Conservation (phyloP, 1,140 invertebrate species). For the Trinorchestia longiramus region DNA sequence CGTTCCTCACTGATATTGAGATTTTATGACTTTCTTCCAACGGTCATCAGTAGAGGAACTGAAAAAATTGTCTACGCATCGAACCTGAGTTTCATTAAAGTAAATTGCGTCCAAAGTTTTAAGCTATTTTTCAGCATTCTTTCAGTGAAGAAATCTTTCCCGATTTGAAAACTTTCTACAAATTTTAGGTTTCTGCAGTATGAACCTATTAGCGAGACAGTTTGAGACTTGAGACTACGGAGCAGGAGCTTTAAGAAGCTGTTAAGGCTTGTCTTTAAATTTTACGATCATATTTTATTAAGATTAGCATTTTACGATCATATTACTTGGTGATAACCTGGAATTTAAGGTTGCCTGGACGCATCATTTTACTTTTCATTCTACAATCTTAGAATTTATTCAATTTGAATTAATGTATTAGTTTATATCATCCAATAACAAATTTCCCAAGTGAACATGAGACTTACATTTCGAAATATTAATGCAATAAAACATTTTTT, state of each 20-base stretch:
- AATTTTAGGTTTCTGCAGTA: not conserved
- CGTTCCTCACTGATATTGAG: not conserved
- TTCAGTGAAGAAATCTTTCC: not conserved
- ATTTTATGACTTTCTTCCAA: not conserved
- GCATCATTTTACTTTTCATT: not conserved
- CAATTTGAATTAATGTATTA: not conserved
- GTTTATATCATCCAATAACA: not conserved
- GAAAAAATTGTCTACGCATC: not conserved
- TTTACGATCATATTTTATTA: not conserved
- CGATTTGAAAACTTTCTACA: not conserved
- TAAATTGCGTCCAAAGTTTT: not conserved
- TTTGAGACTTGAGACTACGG: not conserved
- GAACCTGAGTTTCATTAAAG: not conserved
- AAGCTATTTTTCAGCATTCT: not conserved
- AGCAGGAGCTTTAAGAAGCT: not conserved
- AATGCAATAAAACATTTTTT: no score
- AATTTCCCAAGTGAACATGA: not conserved
- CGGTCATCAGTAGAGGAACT: not conserved
- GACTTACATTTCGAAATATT: no score
- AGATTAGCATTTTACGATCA: not conserved
- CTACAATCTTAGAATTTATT: not conserved
- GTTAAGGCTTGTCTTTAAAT: not conserved
- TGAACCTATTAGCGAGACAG: not conserved
- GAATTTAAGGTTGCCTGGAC: not conserved
- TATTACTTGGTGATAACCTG: not conserved